A percentile compares a stretch with the other conserved stretches of the same genome.
These are phyloP conservation scores for Cavia porcellus DNA, from an alignment of 2,113 vertebrate genomes.

Conservation along the genomic window DNA sequence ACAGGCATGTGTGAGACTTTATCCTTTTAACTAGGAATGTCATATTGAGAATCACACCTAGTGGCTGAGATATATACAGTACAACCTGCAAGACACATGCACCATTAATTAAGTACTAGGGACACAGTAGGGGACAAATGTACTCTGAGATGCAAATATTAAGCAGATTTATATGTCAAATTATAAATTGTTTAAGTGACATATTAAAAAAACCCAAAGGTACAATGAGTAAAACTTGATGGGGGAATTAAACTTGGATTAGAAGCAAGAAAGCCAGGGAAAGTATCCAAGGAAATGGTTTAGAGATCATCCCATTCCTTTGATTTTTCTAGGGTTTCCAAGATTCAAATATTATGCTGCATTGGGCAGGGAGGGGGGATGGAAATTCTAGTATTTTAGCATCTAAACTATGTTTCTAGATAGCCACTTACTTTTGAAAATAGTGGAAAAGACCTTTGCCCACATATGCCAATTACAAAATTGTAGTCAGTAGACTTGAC, in stretches of 20 bases:
- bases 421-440: background rate
- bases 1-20: background rate
- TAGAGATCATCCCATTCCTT: background rate
- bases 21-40: background rate
- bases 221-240: background rate
- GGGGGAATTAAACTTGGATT: background rate
- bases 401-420: background rate
- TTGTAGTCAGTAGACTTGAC: background rate
- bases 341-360: background rate
- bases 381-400: background rate
- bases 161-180: background rate
- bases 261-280: background rate
- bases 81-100: background rate
- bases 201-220: background rate
- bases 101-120: background rate
- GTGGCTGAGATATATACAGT: background rate
- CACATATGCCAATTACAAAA: background rate
- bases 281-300: background rate
- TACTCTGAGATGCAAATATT: conserved; percentile 3
- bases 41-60: background rate
- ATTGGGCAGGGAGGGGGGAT: background rate
- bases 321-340: background rate
- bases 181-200: background rate
- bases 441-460: background rate
- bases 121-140: background rate